Conservation (phyloP, 2,888 invertebrate genomes). For the Dryobota labecula region DNA sequence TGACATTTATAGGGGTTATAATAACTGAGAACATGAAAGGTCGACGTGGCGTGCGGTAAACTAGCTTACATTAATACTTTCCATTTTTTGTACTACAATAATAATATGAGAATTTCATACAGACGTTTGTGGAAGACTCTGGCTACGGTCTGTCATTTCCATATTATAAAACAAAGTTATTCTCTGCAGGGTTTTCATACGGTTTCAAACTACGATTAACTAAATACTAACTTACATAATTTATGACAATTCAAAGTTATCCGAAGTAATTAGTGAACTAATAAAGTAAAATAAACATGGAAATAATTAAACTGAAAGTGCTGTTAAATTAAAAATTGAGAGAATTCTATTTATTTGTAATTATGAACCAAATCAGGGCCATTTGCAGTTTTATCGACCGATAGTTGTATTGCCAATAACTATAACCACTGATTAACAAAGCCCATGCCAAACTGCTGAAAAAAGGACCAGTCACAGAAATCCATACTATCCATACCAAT, state of each 20-base stretch:
- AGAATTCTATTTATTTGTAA: neutral
- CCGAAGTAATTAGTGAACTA: conserved; percentile 17
- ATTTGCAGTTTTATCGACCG: neutral
- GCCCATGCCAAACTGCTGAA: neutral
- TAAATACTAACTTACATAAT: conserved; percentile 18
- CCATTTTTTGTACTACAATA: conserved; percentile 43
- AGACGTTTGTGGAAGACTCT: conserved; percentile 20
- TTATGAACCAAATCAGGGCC: neutral
- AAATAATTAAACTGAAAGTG: conserved; percentile 26
- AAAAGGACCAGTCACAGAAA: neutral
- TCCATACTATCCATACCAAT: too few relatives aligned
- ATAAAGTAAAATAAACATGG: neutral
- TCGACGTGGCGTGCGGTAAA: conserved; percentile 63
- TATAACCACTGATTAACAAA: neutral
- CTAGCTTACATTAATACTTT: conserved; percentile 53
- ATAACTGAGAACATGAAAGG: conserved; percentile 65
- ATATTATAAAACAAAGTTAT: conserved; percentile 42
- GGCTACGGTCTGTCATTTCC: conserved; percentile 31
- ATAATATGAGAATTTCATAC: conserved; percentile 41
- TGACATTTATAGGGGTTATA: conserved; percentile 66
- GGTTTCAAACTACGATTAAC: conserved; percentile 24
- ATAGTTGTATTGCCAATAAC: neutral
- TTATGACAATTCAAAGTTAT: neutral
- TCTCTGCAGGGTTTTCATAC: conserved; percentile 11
- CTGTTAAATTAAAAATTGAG: neutral